Base-by-base conservation (phyloP, 2,888 invertebrate genomes). In the Ophion obscuratus region DNA sequence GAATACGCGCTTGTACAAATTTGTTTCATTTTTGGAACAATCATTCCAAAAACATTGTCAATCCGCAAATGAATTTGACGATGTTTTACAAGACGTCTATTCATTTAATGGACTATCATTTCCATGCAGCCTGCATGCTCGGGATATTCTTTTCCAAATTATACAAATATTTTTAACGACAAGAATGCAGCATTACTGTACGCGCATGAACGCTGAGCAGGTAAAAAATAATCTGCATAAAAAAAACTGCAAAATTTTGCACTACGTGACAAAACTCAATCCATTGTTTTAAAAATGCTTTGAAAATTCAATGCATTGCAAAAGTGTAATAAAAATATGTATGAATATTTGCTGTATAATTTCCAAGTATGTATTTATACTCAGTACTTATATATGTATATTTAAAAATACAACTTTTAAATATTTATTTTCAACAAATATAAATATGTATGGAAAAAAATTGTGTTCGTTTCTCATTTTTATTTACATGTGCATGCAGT, bases 221-320 rank as follows among this genome's bases (percentile, higher is more conserved):
- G 40, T 61, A 31, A 81, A 81, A 73, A 64, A 67, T 36, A 75
- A 81, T 81, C 81, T 27, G 36, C 40, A 27, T 24, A 81, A 81
- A n/a, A 66, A 64, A 62, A 81, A 81, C 53, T 27, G 17, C 67
- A 36, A 31, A 7, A 31, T 66, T 66, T 17, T 17, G 20, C 6
- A 17, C 17, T 14, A 27, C 31, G 4, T 66, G 17, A 17, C 14
- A 14, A 57, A 17, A 17, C 57, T 0, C 3, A 9, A 57, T 17
- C 4, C 3, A n/a, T 31, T 1, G 31, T 2, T 31, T 31, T 1
- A 31, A 2, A 31, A 31, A 31, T 24, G 24, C 24, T 24, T 24
- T 24, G 24, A 24, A 24, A 24, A 24, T 24, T 24, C 24, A 24
- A 24, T 24, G 24, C 24, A 1, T 24, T 24, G 24, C 24, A 24